phyloP scores from a whole-genome alignment of 1,140 invertebrate genomes.

The Drosophila willistoni region DNA sequence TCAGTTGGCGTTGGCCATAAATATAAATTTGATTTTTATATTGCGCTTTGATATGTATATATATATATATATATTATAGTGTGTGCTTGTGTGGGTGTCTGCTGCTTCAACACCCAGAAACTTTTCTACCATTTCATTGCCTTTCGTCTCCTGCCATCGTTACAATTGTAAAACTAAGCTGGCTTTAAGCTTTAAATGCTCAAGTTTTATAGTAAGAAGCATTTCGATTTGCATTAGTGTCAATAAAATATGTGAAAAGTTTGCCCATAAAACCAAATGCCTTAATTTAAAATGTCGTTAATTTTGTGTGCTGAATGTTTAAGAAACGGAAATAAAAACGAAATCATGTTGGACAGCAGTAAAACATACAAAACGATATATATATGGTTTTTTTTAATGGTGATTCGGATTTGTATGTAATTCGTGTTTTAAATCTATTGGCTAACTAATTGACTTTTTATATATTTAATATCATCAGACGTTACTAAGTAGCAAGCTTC shows the following conservation, averaged over 20 bases:
- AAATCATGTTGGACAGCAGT: slow-evolving; percentile 3
- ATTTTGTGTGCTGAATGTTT: slow-evolving; percentile 32
- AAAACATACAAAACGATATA: not conserved
- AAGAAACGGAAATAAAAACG: slow-evolving; percentile 20
- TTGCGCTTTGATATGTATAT: slow-evolving; percentile 59
- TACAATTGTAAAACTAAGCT: slow-evolving; percentile 42
- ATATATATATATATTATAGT: slow-evolving; percentile 44
- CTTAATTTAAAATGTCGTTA: slow-evolving; percentile 52
- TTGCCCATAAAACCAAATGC: slow-evolving; percentile 54
- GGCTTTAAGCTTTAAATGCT: slow-evolving; percentile 40
- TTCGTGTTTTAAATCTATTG: not conserved
- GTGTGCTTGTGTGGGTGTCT: not conserved
- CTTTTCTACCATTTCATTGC: slow-evolving; percentile 32
- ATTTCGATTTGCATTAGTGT: slow-evolving; percentile 58
- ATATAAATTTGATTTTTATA: slow-evolving; percentile 78
- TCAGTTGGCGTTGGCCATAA: slow-evolving; percentile 60
- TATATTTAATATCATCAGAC: too few relatives aligned
- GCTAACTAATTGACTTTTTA: not conserved
- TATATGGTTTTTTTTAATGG: not conserved
- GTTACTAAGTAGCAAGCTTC: too few relatives aligned
- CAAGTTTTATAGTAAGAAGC: slow-evolving; percentile 51
- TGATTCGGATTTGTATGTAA: not conserved
- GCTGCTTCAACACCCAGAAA: slow-evolving; percentile 9
- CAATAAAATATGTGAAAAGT: slow-evolving; percentile 61
- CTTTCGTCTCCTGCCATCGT: slow-evolving; percentile 27